Conservation (phyloP, 2,113 vertebrate genomes). For the Cynoglossus semilaevis region DNA sequence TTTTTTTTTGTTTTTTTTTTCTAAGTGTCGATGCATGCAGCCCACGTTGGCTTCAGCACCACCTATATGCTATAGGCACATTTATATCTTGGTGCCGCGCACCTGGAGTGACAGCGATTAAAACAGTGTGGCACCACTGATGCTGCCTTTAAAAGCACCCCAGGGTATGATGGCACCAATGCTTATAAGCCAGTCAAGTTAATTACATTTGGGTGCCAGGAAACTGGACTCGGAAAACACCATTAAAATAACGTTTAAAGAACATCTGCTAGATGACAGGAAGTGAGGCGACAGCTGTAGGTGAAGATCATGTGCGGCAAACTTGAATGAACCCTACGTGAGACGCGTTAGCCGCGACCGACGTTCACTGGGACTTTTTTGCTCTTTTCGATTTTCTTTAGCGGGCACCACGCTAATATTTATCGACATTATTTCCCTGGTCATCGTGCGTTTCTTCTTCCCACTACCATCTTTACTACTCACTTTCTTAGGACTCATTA, state of each 20-base stretch:
- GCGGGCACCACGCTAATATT: neutral
- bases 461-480: no score
- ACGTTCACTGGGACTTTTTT: neutral
- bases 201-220: neutral
- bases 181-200: slow-evolving; percentile 2
- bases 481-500: no score
- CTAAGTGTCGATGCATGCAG: neutral
- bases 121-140: neutral
- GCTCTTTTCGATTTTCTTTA: no score
- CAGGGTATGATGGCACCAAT: neutral
- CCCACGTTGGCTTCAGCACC: neutral
- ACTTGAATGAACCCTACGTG: neutral
- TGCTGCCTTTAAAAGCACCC: neutral
- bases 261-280: neutral
- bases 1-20: neutral
- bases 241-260: slow-evolving; percentile 1
- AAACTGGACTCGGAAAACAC: neutral
- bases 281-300: neutral
- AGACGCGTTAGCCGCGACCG: neutral
- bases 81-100: neutral
- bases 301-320: neutral
- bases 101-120: neutral
- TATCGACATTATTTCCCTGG: no score
- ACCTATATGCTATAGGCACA: neutral
- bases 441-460: no score